A percentile compares a stretch with the other conserved stretches of the same genome.
phyloP scores from a whole-genome alignment of 2,888 invertebrate genomes.

The Tethea ocularis region DNA sequence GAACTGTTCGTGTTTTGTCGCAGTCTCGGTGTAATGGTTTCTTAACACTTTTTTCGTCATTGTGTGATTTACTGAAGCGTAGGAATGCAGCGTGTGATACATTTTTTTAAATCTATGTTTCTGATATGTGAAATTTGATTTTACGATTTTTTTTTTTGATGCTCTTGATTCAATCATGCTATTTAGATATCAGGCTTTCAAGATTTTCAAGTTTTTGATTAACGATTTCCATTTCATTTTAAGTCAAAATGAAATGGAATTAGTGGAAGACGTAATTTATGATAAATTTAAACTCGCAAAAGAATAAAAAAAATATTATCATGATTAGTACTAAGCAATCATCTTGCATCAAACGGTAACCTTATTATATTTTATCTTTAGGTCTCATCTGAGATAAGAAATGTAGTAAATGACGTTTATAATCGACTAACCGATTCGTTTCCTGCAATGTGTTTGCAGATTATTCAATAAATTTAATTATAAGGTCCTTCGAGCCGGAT shows the following conservation, averaged over 20 bases:
- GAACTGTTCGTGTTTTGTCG: constrained; percentile 13
- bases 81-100: constrained; percentile 25
- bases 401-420: constrained; percentile 17
- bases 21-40: constrained; percentile 10
- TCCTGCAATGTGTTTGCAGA: constrained; percentile 13
- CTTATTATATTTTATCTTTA: background rate
- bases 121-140: constrained; percentile 18
- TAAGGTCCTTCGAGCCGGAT: constrained; percentile 20
- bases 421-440: background rate
- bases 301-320: background rate
- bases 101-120: constrained; percentile 14
- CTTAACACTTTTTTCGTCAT: constrained; percentile 32
- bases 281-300: background rate
- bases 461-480: constrained; percentile 23
- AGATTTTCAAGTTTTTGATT: too few species aligned
- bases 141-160: too few species aligned
- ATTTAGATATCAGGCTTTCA: too few species aligned
- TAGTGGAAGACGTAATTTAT: background rate
- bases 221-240: too few species aligned
- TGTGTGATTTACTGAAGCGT: constrained; percentile 44
- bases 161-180: too few species aligned
- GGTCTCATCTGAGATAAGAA: background rate
- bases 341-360: background rate
- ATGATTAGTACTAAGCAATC: background rate
- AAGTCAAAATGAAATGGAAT: too few species aligned